Evolutionary conservation across 2,888 invertebrate species (phyloP).

Genomic region (Chironomus riparius): DNA sequence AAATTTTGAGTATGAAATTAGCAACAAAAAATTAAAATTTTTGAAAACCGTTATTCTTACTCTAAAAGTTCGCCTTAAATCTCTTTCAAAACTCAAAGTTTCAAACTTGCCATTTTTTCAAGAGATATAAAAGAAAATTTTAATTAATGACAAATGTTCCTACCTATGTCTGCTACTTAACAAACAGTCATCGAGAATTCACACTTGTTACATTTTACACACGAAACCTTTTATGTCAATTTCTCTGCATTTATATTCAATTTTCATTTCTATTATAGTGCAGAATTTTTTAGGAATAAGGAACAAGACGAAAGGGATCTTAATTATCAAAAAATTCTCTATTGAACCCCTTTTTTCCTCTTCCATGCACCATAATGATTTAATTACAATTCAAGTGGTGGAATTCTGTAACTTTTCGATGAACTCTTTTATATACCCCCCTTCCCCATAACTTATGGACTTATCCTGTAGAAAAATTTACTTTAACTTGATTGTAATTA

Average conservation of each 20-base stretch:
- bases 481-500: constrained; percentile 9
- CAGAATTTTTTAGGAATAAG: neutral
- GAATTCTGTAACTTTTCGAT: neutral
- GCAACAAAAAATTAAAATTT: too few relatives aligned
- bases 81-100: too few relatives aligned
- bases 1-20: too few relatives aligned
- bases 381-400: constrained; percentile 25
- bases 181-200: too few relatives aligned
- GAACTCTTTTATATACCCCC: too few relatives aligned
- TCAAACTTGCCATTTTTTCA: neutral
- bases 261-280: neutral
- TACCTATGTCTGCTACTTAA: neutral
- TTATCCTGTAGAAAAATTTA: neutral
- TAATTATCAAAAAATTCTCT: constrained; percentile 14
- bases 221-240: too few relatives aligned
- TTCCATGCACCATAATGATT: constrained; percentile 15
- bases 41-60: too few relatives aligned
- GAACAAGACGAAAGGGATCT: neutral
- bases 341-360: neutral
- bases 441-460: neutral
- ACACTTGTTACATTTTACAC: too few relatives aligned
- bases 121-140: neutral
- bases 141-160: neutral
- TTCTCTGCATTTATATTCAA: neutral
- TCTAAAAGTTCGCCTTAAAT: too few relatives aligned